Evolutionary conservation across 2,113 vertebrate genomes (phyloP).

Genomic region (Apus apus): DNA sequence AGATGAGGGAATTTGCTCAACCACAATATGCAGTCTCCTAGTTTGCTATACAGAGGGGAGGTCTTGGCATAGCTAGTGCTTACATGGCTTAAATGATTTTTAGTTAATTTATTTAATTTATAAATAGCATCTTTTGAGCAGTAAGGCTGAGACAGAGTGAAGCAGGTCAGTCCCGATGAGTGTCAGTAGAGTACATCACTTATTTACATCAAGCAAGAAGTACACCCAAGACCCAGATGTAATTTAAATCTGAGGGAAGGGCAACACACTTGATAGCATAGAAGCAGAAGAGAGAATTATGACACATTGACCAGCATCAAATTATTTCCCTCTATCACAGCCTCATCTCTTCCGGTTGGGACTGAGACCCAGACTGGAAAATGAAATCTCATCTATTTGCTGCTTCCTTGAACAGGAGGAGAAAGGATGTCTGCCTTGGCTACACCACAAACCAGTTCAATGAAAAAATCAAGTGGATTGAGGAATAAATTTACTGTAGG

Average conservation of each 20-base stretch:
- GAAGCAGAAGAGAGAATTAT: background rate
- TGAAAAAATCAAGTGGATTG: background rate
- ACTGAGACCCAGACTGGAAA: background rate
- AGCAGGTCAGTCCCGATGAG: background rate
- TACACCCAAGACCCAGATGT: background rate
- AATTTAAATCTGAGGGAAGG: background rate
- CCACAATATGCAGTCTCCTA: background rate
- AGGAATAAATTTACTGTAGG: background rate
- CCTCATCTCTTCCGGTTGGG: background rate
- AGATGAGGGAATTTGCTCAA: background rate
- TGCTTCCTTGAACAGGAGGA: background rate
- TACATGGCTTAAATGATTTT: background rate
- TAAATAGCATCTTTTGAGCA: background rate
- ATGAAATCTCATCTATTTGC: background rate
- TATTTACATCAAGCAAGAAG: background rate
- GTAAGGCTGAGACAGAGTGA: background rate
- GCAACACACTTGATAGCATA: background rate
- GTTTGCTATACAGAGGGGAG: background rate
- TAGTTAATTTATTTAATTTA: background rate
- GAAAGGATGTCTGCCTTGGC: background rate
- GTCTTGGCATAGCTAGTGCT: background rate
- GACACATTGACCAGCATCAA: background rate
- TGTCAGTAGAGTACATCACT: background rate
- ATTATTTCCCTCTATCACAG: background rate
- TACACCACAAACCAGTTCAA: background rate